Conservation (phyloP, 1,140 invertebrate species). For the Pygmarrhopalites habei region DNA sequence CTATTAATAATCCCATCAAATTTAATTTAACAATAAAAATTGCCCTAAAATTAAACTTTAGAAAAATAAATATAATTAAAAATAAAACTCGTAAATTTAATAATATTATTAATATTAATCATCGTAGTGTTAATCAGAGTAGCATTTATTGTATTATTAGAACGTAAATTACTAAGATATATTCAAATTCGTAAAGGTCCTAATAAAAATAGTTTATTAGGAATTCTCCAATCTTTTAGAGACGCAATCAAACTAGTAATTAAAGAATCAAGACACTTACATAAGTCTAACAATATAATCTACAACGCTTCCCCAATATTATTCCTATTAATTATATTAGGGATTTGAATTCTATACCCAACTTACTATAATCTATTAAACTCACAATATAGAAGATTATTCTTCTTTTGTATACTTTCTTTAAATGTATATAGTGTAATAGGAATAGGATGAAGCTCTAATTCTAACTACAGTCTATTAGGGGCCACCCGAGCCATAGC, state of each 20-base stretch:
- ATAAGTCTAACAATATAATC: conserved; percentile 48
- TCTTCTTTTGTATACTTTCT: conserved; percentile 51
- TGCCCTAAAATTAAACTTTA: too few relatives aligned
- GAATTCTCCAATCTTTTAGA: conserved; percentile 56
- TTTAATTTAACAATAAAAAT: too few relatives aligned
- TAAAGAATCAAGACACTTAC: conserved; percentile 50
- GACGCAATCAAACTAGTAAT: conserved; percentile 61
- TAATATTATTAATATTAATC: too few relatives aligned
- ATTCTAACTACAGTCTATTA: conserved; percentile 59
- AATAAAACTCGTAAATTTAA: too few relatives aligned
- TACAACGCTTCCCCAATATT: conserved; percentile 54
- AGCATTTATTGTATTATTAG: too few relatives aligned
- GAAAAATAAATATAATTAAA: too few relatives aligned
- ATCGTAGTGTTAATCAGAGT: too few relatives aligned
- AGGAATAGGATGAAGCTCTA: conserved; percentile 55
- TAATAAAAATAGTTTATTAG: conserved; percentile 53
- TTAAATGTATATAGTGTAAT: conserved; percentile 54
- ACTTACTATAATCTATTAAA: conserved; percentile 44
- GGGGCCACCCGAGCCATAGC: conserved; percentile 54
- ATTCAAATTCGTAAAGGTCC: conserved; percentile 63
- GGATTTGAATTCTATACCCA: conserved; percentile 50
- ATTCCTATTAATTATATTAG: conserved; percentile 50
- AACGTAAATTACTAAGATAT: conserved; percentile 58
- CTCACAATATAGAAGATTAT: conserved; percentile 49
- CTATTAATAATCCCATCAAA: too few relatives aligned